Percentiles rank a stretch among this genome's conserved stretches.
phyloP scores from a whole-genome alignment of 2,888 invertebrate genomes.

The Frankliniella fusca region DNA sequence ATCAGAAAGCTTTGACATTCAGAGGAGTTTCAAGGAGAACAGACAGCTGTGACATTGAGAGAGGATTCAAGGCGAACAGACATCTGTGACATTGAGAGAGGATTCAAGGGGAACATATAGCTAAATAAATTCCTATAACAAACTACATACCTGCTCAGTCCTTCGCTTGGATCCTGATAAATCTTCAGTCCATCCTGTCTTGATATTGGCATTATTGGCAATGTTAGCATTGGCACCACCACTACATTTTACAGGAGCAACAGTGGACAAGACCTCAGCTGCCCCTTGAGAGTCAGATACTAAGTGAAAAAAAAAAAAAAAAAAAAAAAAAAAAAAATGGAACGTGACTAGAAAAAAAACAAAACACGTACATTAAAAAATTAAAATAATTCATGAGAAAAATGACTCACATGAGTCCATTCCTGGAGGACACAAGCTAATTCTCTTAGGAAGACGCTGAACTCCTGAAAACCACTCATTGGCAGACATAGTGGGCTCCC shows the following conservation, averaged over 20 bases:
- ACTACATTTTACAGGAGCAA: conserved; percentile 43
- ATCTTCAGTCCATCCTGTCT: conserved; percentile 54
- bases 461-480: conserved; percentile 73
- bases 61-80: too few relatives aligned
- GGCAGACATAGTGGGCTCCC: conserved; percentile 71
- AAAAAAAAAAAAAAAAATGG: conserved; percentile 26
- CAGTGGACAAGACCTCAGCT: conserved; percentile 45
- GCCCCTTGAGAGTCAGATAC: conserved; percentile 53
- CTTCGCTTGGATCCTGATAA: conserved; percentile 39
- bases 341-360: conserved; percentile 26
- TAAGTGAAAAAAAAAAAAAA: conserved; percentile 40
- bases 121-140: neutral
- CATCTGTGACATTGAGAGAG: too few relatives aligned
- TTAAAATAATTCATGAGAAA: neutral
- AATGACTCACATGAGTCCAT: conserved; percentile 73
- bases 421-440: conserved; percentile 78
- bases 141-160: neutral
- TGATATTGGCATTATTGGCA: conserved; percentile 34
- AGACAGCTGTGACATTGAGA: too few relatives aligned
- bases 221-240: conserved; percentile 48
- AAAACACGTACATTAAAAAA: neutral
- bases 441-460: conserved; percentile 57
- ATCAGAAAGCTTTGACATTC: neutral
- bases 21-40: too few relatives aligned
- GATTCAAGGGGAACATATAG: too few relatives aligned